Conservation (phyloP, 2,888 invertebrate species). For the Cepaea hortensis region DNA sequence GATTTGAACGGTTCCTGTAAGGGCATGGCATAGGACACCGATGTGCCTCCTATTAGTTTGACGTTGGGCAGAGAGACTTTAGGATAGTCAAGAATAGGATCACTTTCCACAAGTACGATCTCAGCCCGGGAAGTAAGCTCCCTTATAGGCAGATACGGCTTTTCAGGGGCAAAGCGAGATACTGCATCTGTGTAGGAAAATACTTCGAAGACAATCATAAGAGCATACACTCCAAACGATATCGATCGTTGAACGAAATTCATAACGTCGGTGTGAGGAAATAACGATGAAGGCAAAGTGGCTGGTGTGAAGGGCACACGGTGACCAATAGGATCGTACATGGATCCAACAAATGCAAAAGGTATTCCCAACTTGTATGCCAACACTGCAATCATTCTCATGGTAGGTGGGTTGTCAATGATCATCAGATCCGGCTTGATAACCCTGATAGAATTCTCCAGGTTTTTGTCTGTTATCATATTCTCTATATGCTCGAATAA, state of each 20-base stretch:
- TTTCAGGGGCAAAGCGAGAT: slow-evolving; percentile 20
- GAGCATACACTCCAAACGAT: slow-evolving; percentile 11
- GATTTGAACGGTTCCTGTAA: slow-evolving; percentile 51
- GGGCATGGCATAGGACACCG: slow-evolving; percentile 49
- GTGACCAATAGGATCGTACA: slow-evolving; percentile 33
- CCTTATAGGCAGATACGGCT: slow-evolving; percentile 24
- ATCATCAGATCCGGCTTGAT: slow-evolving; percentile 44
- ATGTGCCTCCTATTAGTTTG: slow-evolving; percentile 55
- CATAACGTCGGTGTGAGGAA: slow-evolving; percentile 35
- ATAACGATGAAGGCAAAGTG: slow-evolving; percentile 14
- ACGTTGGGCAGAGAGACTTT: slow-evolving; percentile 53
- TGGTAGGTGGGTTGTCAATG: slow-evolving; percentile 35
- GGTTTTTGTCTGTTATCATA: slow-evolving; percentile 15
- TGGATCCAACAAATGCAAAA: slow-evolving; percentile 46
- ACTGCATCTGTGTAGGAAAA: slow-evolving; percentile 38
- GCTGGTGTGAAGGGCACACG: slow-evolving; percentile 30
- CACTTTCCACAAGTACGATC: slow-evolving; percentile 53
- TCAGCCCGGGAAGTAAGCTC: slow-evolving; percentile 32
- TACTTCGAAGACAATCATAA: slow-evolving; percentile 22
- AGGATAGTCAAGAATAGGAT: slow-evolving; percentile 54
- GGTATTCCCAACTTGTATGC: slow-evolving; percentile 47
- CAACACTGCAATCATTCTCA: slow-evolving; percentile 34
- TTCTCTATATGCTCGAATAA: slow-evolving; percentile 18
- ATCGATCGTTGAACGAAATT: slow-evolving; percentile 19
- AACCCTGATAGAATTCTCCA: slow-evolving; percentile 29